phyloP scores from a whole-genome alignment of 2,797 vertebrate species.

The Lacerta agilis region DNA sequence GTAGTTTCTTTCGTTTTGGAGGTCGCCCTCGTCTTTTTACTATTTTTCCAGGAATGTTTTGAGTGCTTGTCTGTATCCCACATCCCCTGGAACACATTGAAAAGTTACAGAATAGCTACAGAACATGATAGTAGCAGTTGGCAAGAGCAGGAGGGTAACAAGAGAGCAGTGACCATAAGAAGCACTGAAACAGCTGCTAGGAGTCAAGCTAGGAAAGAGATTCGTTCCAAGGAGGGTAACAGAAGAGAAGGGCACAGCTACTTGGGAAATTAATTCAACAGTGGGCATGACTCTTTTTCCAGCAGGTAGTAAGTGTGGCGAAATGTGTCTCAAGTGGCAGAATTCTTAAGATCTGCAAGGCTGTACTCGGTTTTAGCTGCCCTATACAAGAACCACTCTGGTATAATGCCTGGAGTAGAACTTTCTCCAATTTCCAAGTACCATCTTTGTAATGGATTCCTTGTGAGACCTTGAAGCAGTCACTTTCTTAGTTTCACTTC shows the following conservation, averaged over 20 bases:
- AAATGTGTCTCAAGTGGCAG: conserved; percentile 33
- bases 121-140: not conserved
- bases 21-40: conserved; percentile 91
- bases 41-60: conserved; percentile 77
- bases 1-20: conserved; percentile 88
- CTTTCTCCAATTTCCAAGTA: not conserved
- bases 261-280: conserved; percentile 53
- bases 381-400: conserved; percentile 16
- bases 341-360: conserved; percentile 57
- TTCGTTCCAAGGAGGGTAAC: conserved; percentile 30
- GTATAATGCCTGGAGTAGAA: not conserved
- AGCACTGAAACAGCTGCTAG: conserved; percentile 49
- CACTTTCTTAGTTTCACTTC: not conserved
- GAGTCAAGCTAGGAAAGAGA: conserved; percentile 55
- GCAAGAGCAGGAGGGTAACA: conserved; percentile 14
- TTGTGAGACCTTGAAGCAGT: not conserved
- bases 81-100: conserved; percentile 68
- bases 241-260: conserved; percentile 51
- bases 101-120: conserved; percentile 51
- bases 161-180: conserved; percentile 40
- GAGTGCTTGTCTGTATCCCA: conserved; percentile 70
- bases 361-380: conserved; percentile 44
- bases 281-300: not conserved
- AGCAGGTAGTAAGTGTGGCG: conserved; percentile 27
- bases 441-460: not conserved